Evolutionary conservation across 2,113 vertebrate species (phyloP).

Genomic region (Gallinago paraguaiae): DNA sequence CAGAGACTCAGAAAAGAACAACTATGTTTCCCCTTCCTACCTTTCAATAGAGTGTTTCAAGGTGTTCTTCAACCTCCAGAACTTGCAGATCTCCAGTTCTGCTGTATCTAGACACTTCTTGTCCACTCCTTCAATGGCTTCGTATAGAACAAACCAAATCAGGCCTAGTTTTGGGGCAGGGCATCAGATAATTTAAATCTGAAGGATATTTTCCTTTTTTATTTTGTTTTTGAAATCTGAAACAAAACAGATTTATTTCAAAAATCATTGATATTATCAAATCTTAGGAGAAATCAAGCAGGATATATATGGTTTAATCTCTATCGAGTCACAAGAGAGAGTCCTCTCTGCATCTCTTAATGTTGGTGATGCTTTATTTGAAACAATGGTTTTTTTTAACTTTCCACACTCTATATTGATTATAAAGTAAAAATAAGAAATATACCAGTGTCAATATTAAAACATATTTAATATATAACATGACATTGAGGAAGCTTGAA

Average conservation of each 20-base stretch:
- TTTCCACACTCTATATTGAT: background rate
- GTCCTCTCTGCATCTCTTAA: background rate
- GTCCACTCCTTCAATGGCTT: background rate
- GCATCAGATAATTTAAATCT: background rate
- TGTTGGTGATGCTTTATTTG: background rate
- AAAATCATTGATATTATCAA: background rate
- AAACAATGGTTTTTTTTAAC: background rate
- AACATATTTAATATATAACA: background rate
- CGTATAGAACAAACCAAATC: background rate
- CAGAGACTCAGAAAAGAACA: background rate
- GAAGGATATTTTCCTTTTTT: background rate
- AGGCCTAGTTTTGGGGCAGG: background rate
- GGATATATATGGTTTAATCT: background rate
- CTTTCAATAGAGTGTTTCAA: background rate
- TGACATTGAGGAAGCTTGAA: background rate
- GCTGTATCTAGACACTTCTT: background rate
- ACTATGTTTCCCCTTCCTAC: background rate
- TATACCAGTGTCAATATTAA: background rate
- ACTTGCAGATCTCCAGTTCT: background rate
- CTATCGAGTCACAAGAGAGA: background rate
- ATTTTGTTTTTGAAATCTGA: background rate
- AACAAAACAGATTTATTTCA: background rate
- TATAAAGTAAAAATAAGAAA: background rate
- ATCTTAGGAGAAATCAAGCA: background rate
- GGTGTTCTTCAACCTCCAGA: background rate